These are phyloP conservation scores for Galeopsomyia nigrocyanea DNA, from an alignment of 2,888 invertebrate genomes.

Conservation along the genomic window DNA sequence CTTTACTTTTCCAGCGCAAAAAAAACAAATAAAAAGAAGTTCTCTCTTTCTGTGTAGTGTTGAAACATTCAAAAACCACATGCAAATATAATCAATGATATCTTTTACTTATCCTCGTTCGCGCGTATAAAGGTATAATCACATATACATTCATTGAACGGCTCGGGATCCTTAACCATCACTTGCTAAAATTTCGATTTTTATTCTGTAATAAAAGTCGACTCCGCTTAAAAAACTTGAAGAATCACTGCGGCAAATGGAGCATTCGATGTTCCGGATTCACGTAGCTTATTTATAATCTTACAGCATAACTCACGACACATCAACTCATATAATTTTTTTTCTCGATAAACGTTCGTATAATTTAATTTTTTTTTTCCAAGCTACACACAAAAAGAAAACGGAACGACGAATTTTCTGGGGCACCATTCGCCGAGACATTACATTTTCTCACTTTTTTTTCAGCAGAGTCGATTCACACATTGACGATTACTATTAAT, in stretches of 20 bases:
- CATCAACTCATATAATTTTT: constrained; percentile 22
- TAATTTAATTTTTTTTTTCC: constrained; percentile 19
- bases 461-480: constrained; percentile 24
- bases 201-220: constrained; percentile 17
- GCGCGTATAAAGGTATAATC: constrained; percentile 33
- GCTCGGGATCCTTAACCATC: constrained; percentile 46
- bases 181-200: constrained; percentile 38
- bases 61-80: too few species aligned
- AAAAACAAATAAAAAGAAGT: too few species aligned
- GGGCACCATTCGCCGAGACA: constrained; percentile 23
- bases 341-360: constrained; percentile 30
- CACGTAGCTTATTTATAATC: constrained; percentile 27
- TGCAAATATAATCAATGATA: too few species aligned
- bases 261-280: background rate
- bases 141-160: constrained; percentile 49
- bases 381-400: background rate
- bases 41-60: too few species aligned
- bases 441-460: constrained; percentile 10
- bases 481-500: constrained; percentile 26
- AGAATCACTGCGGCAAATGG: constrained; percentile 18
- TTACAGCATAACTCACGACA: constrained; percentile 10
- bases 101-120: too few species aligned
- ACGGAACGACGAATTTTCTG: background rate
- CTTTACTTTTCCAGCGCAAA: too few species aligned
- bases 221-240: constrained; percentile 19